A percentile compares a stretch with the other conserved stretches of the same genome.
Conservation (phyloP, 2,797 vertebrate genomes). For the Dermochelys coriacea region DNA sequence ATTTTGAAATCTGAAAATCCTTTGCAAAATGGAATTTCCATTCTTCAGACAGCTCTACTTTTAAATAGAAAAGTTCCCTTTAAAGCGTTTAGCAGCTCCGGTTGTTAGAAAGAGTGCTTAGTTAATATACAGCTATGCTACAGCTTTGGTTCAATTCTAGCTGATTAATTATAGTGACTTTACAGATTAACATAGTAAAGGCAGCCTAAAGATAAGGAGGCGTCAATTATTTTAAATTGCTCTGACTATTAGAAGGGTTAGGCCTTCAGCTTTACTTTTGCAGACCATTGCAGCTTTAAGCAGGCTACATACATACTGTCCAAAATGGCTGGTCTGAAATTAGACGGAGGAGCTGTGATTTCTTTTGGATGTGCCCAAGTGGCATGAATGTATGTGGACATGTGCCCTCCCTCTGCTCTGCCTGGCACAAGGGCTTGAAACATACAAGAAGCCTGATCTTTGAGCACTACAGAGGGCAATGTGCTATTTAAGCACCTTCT, state of each 20-base stretch:
- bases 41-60: neutral
- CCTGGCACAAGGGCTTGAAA: neutral
- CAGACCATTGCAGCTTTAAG: neutral
- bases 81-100: neutral
- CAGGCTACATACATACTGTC: neutral
- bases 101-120: neutral
- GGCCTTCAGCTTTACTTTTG: neutral
- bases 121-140: neutral
- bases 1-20: neutral
- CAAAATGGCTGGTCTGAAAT: rapidly evolving
- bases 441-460: neutral
- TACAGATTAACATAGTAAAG: neutral
- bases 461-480: neutral
- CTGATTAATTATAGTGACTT: neutral
- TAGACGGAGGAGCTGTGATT: neutral
- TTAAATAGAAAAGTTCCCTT: neutral
- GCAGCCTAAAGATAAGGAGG: neutral
- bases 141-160: neutral
- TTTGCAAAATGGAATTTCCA: neutral
- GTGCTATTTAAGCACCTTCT: neutral
- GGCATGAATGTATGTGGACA: rapidly evolving
- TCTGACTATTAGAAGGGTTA: neutral
- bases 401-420: neutral
- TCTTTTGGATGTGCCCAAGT: rapidly evolving
- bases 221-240: neutral